Conservation (phyloP, 2,888 invertebrate genomes). For the Acanthosepion pharaonis region DNA sequence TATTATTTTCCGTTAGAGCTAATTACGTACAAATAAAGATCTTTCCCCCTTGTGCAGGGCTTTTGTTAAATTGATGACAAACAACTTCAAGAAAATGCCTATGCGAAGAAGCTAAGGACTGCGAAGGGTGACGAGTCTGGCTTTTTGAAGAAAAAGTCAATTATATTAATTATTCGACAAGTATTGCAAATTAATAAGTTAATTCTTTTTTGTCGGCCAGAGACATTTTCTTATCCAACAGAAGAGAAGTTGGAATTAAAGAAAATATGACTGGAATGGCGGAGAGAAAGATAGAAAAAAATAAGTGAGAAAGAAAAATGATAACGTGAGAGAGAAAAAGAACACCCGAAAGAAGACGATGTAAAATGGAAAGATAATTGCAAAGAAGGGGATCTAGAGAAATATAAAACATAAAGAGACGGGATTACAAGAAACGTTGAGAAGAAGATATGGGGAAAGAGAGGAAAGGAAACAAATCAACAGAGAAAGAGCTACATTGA, state of each 20-base stretch:
- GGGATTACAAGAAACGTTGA: not conserved
- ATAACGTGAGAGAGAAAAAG: not conserved
- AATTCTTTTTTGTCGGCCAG: not conserved
- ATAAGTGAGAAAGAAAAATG: not conserved
- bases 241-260: not conserved
- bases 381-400: not conserved
- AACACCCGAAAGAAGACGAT: not conserved
- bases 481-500: no score
- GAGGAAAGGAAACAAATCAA: no score
- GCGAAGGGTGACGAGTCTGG: not conserved
- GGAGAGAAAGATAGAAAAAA: not conserved
- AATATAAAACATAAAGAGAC: not conserved
- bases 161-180: no score
- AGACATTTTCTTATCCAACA: not conserved
- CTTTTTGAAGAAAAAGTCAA: not conserved
- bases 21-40: slow-evolving; percentile 10
- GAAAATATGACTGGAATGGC: not conserved
- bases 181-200: not conserved
- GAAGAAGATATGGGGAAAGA: not conserved
- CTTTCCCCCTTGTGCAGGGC: not conserved
- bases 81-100: not conserved
- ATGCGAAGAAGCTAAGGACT: not conserved
- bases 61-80: slow-evolving; percentile 6
- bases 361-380: not conserved
- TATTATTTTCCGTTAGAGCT: not conserved